Conservation (phyloP, 1,140 invertebrate species). For the Branchinecta lynchi region DNA sequence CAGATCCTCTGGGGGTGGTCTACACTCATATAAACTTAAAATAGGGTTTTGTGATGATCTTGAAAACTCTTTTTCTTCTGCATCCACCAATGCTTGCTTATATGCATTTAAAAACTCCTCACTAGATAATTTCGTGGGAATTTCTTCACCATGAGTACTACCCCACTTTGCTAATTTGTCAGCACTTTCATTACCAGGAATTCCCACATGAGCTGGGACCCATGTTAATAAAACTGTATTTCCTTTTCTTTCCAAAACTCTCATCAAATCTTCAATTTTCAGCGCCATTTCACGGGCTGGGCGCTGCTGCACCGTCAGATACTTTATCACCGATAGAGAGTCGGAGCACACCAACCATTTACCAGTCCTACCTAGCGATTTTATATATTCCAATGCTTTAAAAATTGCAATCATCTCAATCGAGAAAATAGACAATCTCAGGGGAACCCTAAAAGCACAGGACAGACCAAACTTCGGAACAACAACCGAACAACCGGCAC, state of each 20-base stretch:
- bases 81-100: neutral
- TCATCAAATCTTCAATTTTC: neutral
- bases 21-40: neutral
- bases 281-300: neutral
- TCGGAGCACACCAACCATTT: neutral
- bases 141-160: neutral
- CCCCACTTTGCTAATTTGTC: slow-evolving; percentile 3
- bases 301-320: neutral
- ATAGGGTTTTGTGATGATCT: neutral
- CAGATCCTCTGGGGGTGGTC: neutral
- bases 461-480: neutral
- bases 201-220: slow-evolving; percentile 11
- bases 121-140: neutral
- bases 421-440: neutral
- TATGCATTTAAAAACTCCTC: neutral
- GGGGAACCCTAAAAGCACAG: neutral
- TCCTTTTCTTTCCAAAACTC: neutral
- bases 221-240: neutral
- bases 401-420: slow-evolving; percentile 3
- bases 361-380: neutral
- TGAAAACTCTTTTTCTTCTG: neutral
- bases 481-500: neutral
- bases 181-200: slow-evolving; percentile 12
- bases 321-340: neutral
- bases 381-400: neutral